A percentile compares a stretch with the other conserved stretches of the same genome.
Conservation (phyloP, 2,797 vertebrate genomes). For the Typhlichthys eigenmanni region DNA sequence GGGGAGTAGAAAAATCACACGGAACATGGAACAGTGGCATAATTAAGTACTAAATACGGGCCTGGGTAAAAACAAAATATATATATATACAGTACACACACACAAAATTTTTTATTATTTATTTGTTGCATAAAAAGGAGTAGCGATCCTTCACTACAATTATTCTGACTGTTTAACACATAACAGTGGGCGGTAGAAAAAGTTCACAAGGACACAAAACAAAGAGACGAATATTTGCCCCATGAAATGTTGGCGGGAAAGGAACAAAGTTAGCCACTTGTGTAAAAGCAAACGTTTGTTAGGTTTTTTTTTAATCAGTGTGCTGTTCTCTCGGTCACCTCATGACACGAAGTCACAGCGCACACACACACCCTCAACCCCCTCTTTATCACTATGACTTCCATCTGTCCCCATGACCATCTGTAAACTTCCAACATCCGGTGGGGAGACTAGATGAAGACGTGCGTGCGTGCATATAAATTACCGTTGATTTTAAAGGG, state of each 20-base stretch:
- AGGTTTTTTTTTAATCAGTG: constrained; percentile 59
- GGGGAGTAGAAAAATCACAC: constrained; percentile 12
- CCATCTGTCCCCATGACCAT: constrained; percentile 66
- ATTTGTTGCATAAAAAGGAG: constrained; percentile 9
- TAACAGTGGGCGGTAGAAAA: not conserved
- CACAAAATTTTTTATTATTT: constrained; percentile 5
- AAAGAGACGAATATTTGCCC: constrained; percentile 13
- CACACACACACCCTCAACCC: constrained; percentile 10
- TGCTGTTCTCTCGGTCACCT: constrained; percentile 30
- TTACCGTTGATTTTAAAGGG: constrained; percentile 51
- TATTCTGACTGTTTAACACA: not conserved
- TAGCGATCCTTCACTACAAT: constrained; percentile 7
- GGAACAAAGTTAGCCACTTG: constrained; percentile 41
- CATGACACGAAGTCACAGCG: constrained; percentile 3
- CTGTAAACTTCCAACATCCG: constrained; percentile 60
- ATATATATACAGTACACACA: not conserved
- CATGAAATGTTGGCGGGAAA: constrained; percentile 12
- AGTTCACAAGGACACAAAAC: not conserved
- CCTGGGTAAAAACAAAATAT: not conserved
- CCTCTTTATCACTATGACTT: constrained; percentile 47
- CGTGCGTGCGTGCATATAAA: constrained; percentile 34
- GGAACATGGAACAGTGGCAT: constrained; percentile 46
- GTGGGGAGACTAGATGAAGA: constrained; percentile 35
- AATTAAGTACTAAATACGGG: constrained; percentile 44
- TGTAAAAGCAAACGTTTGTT: constrained; percentile 14